A percentile compares a stretch with the other conserved stretches of the same genome.
phyloP scores from a whole-genome alignment of 2,797 vertebrate genomes.

The Acipenser transmontanus region DNA sequence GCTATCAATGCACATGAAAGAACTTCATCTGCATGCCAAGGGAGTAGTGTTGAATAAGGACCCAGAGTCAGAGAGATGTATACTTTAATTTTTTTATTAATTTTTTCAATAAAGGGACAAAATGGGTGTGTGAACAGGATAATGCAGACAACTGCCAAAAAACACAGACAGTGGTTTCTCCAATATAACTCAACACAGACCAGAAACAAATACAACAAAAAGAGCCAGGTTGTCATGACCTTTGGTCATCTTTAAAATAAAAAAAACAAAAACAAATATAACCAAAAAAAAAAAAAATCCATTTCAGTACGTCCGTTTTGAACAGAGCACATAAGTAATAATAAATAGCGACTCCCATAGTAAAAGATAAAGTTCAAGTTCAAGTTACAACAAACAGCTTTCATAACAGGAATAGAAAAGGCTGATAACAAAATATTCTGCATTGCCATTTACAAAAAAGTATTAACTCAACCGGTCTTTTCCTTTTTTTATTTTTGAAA shows the following conservation, averaged over 20 bases:
- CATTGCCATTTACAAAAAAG: conserved; percentile 99
- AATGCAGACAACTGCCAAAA: conserved; percentile 99
- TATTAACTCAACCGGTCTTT: conserved; percentile 95
- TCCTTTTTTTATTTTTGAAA: conserved; percentile 76
- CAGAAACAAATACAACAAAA: conserved; percentile 93
- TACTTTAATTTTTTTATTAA: conserved; percentile 87
- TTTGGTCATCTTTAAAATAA: conserved; percentile 80
- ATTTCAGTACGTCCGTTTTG: conserved; percentile 90
- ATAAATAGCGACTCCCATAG: conserved; percentile 99
- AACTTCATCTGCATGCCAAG: no score
- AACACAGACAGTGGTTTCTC: conserved; percentile 99
- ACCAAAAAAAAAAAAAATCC: conserved; percentile 78
- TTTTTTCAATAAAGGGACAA: conserved; percentile 99
- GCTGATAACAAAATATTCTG: conserved; percentile 99
- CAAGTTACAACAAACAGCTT: conserved; percentile 99
- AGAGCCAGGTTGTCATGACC: conserved; percentile 94
- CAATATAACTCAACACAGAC: conserved; percentile 99
- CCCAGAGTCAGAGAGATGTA: conserved; percentile 33
- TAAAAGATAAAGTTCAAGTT: conserved; percentile 99
- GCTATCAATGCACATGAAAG: no score
- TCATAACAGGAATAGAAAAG: conserved; percentile 99
- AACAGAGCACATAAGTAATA: conserved; percentile 96
- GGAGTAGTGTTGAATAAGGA: not conserved
- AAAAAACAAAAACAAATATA: conserved; percentile 47
- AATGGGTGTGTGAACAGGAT: conserved; percentile 99